These are phyloP conservation scores for Pygocentrus nattereri DNA, from an alignment of 2,797 vertebrate genomes.

Conservation along the genomic window DNA sequence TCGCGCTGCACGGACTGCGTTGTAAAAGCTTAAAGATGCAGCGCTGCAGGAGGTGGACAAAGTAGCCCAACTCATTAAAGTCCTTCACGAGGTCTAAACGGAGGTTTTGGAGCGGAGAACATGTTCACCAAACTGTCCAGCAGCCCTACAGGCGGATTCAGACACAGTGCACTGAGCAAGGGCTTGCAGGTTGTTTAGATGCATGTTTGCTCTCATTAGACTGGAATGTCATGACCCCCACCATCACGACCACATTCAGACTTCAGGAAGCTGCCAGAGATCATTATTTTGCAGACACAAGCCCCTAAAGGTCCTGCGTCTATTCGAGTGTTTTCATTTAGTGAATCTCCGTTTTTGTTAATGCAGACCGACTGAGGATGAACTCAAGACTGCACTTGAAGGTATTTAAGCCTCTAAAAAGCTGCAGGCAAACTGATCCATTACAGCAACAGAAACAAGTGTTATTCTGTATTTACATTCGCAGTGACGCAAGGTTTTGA, in stretches of 20 bases:
- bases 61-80: background rate
- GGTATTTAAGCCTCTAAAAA: background rate
- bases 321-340: background rate
- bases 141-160: background rate
- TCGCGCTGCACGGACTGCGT: slow-evolving; percentile 55
- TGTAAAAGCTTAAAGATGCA: slow-evolving; percentile 92
- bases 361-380: background rate
- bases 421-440: background rate
- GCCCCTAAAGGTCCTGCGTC: background rate
- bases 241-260: background rate
- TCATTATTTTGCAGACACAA: background rate
- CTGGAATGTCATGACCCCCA: background rate
- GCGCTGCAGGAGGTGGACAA: slow-evolving; percentile 74
- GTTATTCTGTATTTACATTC: background rate
- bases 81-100: background rate
- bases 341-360: background rate
- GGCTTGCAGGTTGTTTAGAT: background rate
- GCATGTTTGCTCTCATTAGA: background rate
- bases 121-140: background rate
- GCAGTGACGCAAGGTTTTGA: background rate
- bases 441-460: background rate
- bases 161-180: background rate
- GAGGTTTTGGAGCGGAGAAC: background rate
- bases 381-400: background rate
- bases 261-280: background rate